phyloP scores from a whole-genome alignment of 2,113 vertebrate species.

The Eonycteris spelaea region DNA sequence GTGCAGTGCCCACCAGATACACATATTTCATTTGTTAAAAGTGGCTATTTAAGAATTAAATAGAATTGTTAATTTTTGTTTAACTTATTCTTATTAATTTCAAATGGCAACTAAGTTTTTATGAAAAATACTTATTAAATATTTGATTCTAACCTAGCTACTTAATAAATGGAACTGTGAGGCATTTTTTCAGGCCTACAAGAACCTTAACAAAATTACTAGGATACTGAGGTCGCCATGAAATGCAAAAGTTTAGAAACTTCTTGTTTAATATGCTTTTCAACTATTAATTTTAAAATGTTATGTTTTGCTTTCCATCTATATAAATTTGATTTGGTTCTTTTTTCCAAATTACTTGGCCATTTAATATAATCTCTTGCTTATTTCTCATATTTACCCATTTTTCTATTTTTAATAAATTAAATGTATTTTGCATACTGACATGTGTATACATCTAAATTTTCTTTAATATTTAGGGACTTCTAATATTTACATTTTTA shows the following conservation, averaged over 20 bases:
- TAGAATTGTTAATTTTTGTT: not conserved
- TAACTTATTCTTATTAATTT: not conserved
- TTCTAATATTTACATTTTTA: not conserved
- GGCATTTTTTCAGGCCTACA: not conserved
- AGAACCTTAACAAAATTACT: not conserved
- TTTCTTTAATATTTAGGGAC: not conserved
- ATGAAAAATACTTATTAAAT: not conserved
- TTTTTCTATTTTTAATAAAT: not conserved
- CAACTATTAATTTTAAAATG: not conserved
- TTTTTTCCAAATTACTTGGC: not conserved
- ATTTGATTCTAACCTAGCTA: not conserved
- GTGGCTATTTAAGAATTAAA: not conserved
- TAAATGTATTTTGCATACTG: not conserved
- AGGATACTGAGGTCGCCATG: not conserved
- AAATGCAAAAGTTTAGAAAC: not conserved
- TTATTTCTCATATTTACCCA: not conserved
- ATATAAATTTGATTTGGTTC: not conserved
- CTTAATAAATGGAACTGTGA: not conserved
- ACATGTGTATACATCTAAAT: not conserved
- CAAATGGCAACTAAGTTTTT: not conserved
- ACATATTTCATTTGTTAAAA: not conserved
- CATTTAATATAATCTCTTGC: not conserved
- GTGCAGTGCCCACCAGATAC: accelerated
- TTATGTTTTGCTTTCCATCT: not conserved
- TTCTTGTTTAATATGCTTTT: not conserved